Conservation (phyloP, 2,797 vertebrate species). For the Poecile montanus region DNA sequence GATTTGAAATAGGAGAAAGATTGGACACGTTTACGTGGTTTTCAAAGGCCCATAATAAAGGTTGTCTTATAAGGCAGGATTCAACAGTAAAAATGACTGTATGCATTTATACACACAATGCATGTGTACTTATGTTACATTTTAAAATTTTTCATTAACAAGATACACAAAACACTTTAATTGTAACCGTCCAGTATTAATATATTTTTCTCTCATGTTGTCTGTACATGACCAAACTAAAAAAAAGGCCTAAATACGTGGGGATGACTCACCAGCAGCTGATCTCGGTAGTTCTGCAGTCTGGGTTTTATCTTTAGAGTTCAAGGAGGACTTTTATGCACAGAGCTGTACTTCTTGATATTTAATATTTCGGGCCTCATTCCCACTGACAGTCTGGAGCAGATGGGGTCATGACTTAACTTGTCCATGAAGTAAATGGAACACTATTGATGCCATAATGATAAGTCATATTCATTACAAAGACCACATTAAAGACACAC, state of each 20-base stretch:
- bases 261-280: slow-evolving; percentile 26
- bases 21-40: background rate
- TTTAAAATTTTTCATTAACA: background rate
- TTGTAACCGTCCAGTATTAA: background rate
- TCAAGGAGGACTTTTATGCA: background rate
- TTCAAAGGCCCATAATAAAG: background rate
- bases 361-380: slow-evolving; percentile 48
- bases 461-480: slow-evolving; percentile 54
- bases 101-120: background rate
- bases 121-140: background rate
- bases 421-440: slow-evolving; percentile 15
- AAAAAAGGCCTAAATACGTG: background rate
- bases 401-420: slow-evolving; percentile 39
- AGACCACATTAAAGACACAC: slow-evolving; percentile 1
- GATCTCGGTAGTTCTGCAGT: background rate
- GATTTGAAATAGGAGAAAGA: background rate
- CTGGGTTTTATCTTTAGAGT: background rate
- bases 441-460: slow-evolving; percentile 33
- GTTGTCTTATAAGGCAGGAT: background rate
- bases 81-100: background rate
- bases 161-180: background rate
- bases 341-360: slow-evolving; percentile 27
- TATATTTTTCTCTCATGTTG: background rate
- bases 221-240: background rate
- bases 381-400: slow-evolving; percentile 20